Base-by-base conservation (phyloP, 2,113 vertebrate genomes). In the Speoplatyrhinus poulsoni region DNA sequence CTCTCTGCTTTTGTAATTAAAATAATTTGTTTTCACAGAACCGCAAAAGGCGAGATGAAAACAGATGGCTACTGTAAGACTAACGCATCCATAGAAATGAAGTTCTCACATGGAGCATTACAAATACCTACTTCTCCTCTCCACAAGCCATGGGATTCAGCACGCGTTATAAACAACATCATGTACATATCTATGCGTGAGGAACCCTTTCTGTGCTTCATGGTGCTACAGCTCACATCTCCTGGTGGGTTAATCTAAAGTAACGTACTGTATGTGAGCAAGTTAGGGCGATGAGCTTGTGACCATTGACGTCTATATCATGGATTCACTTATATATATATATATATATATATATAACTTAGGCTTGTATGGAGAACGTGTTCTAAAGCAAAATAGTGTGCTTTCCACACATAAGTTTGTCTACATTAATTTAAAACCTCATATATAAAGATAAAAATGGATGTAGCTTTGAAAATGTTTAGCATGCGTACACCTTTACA, bases 391-490 rank as follows among this genome's bases (percentile, higher is more conserved):
- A 62, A 70, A 83, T 87, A 77, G 83, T 82, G 60, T 60, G 60
- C 61, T 75, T 76, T 73, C 48, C 57, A 80, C 76, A 72, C 80
- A 76, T 61, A 80, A 87, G 85, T 70, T 90, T 88, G 76, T 84
- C 76, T 87, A 72, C 76, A 41, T 8, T 41, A 0, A 41, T 41
- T 41, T 41, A 41, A 41, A 7, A 41, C 36, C 4, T 5, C 3
- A 6, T 5, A 41, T 41, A 2, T 5, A 41, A 41, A 41, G 7
- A 41, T 41, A 41, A 41, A 41, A 41, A 41, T 5, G 3, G 1
- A 41, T 41, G 36, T 26, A 26, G 26, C 26, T 26, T 26, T 26
- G 26, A 26, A 41, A 41, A 41, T 41, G 26, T 26, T 2, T 26
- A 26, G 26, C 36, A 41, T 5, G 36, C 13, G 85, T 86, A 83